Evolutionary conservation across 2,888 invertebrate genomes (phyloP), one percentile per base, ranked within the genome.

Genomic region (Cephus rjabovi): DNA sequence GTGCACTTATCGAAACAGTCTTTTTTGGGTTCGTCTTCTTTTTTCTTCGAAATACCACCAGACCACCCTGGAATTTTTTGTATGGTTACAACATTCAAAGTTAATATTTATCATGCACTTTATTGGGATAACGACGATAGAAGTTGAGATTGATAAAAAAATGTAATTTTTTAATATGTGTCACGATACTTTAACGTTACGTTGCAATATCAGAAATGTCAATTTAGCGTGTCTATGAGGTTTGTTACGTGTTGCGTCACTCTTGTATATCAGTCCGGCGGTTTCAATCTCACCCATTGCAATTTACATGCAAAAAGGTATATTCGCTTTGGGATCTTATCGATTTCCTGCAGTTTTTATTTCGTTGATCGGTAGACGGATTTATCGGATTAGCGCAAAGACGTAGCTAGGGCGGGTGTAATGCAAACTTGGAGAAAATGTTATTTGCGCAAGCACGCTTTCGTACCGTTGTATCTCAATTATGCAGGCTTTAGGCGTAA

Each of bases 401-500:
- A 40, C 40, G 37, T 15, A 15, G 6, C 2, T 23, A 4, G 40
- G 40, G 15, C 4, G 40, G 15, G 23, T 15, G 6, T 40, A 40
- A 40, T 15, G 15, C 40, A 40, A 40, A 40, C 23, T 40, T 15
- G 15, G 15, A 15, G 40, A 40, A 40, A 40, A 23, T 4, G 40
- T 40, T 40, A 23, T 6, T 23, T 40, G 40, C 40, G 15, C 40
- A 15, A 40, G 40, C 15, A 40, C 15, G 40, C 40, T 40, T 40
- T 40, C 40, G 4, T 15, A 40, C 40, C 15, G 69, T 40, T 33
- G 75, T 34, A 74, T 74, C 37, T 71, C 71, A 71, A 71, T 71
- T 71, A 71, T 35, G 35, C 74, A n/a, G 40, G 34, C 35, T 74
- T 33, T 35, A 74, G 35, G 35, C 74, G n/a, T 73, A 74, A 73